phyloP scores from a whole-genome alignment of 2,797 vertebrate genomes.

The Lacerta viridis region DNA sequence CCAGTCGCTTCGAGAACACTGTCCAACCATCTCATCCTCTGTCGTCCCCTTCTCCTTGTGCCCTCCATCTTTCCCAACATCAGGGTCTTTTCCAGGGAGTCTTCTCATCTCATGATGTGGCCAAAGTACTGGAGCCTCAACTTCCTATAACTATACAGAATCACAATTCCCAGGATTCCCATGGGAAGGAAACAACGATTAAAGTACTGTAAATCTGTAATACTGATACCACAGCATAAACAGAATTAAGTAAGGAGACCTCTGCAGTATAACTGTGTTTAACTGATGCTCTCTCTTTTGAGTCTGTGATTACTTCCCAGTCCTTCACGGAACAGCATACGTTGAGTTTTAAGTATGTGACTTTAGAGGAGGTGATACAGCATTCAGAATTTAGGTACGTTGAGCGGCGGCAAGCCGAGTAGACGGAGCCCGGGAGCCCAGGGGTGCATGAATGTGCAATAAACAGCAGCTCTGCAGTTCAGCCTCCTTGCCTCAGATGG shows the following conservation, averaged over 20 bases:
- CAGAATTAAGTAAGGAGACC: background rate
- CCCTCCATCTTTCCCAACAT: no score
- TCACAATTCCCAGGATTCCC: background rate
- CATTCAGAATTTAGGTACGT: background rate
- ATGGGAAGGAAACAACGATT: background rate
- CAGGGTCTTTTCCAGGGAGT: no score
- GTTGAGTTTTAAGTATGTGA: background rate
- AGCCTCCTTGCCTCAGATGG: background rate
- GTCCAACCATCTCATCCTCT: no score
- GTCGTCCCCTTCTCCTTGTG: no score
- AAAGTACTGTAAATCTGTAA: background rate
- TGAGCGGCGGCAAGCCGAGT: no score
- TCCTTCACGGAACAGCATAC: background rate
- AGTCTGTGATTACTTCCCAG: background rate
- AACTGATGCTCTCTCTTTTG: no score
- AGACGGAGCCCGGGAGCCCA: background rate
- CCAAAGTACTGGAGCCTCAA: no score
- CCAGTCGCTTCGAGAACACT: no score
- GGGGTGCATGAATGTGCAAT: background rate
- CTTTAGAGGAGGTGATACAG: no score
- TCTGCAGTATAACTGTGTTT: background rate
- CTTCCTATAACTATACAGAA: background rate
- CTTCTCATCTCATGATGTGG: no score
- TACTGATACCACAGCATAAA: background rate
- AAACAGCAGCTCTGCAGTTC: background rate